These are phyloP conservation scores for Zaprionus camerounensis DNA, from an alignment of 1,140 invertebrate genomes.

Conservation along the genomic window DNA sequence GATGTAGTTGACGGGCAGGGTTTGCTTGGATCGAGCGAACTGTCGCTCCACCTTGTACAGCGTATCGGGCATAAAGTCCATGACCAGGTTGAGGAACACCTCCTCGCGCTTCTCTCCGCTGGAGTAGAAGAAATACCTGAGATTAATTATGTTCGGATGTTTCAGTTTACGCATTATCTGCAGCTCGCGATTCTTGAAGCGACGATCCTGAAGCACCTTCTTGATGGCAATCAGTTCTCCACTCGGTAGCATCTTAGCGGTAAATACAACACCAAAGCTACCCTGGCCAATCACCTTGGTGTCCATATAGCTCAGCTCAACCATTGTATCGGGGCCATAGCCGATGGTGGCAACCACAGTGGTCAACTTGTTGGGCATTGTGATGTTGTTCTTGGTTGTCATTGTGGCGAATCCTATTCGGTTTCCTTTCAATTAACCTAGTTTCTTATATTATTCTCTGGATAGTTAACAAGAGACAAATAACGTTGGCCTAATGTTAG, in stretches of 20 bases:
- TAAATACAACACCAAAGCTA: constrained; percentile 99
- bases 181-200: constrained; percentile 99
- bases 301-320: constrained; percentile 98
- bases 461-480: constrained; percentile 27
- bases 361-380: constrained; percentile 89
- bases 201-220: constrained; percentile 99
- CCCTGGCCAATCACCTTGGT: constrained; percentile 99
- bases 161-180: constrained; percentile 99
- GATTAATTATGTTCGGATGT: constrained; percentile 99
- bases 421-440: background rate
- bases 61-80: constrained; percentile 99
- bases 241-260: constrained; percentile 97
- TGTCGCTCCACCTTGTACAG: constrained; percentile 99
- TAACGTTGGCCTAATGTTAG: constrained; percentile 21
- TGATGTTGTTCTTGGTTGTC: constrained; percentile 31
- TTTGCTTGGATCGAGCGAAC: constrained; percentile 99
- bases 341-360: constrained; percentile 98
- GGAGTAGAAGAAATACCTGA: constrained; percentile 99
- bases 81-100: constrained; percentile 99
- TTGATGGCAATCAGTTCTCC: constrained; percentile 99
- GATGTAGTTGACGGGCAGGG: constrained; percentile 99
- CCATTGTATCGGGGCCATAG: constrained; percentile 95
- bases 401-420: constrained; percentile 7
- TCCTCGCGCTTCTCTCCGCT: constrained; percentile 99
- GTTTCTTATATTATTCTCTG: constrained; percentile 1